Percentiles rank a stretch among this genome's conserved stretches.
Conservation (phyloP, 2,113 vertebrate species). For the Heloderma charlesbogerti region DNA sequence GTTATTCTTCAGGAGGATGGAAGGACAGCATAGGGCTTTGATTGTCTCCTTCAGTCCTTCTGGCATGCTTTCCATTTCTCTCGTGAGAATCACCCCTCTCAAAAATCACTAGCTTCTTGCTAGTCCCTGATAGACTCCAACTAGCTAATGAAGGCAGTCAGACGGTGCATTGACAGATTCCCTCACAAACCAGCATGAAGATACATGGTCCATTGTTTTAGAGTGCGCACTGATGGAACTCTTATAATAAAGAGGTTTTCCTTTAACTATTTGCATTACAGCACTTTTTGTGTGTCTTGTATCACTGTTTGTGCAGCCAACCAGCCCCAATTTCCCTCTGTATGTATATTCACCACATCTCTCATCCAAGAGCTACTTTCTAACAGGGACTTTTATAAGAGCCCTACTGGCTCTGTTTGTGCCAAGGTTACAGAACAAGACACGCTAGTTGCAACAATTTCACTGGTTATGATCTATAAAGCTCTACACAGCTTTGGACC, state of each 20-base stretch:
- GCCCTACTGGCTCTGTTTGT: not conserved
- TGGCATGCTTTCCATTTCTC: constrained; percentile 9
- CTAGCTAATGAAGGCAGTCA: not conserved
- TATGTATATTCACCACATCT: not conserved
- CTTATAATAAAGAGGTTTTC: not conserved
- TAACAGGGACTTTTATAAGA: not conserved
- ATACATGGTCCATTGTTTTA: not conserved
- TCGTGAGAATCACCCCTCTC: not conserved
- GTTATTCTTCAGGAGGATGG: not conserved
- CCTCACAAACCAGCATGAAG: not conserved
- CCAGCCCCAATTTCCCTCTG: no score
- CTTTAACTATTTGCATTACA: not conserved
- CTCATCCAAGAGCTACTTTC: not conserved
- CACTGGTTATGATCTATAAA: no score
- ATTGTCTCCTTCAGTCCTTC: not conserved
- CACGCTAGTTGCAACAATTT: no score
- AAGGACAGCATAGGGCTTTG: not conserved
- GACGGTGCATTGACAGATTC: not conserved
- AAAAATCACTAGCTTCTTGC: not conserved
- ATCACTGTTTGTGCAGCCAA: not conserved
- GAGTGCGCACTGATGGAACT: not conserved
- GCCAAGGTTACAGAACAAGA: not conserved
- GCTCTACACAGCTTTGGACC: not conserved
- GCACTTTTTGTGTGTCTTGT: not conserved
- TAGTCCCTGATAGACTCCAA: not conserved